Conservation (phyloP, 2,113 vertebrate genomes). For the Corvus hawaiiensis region DNA sequence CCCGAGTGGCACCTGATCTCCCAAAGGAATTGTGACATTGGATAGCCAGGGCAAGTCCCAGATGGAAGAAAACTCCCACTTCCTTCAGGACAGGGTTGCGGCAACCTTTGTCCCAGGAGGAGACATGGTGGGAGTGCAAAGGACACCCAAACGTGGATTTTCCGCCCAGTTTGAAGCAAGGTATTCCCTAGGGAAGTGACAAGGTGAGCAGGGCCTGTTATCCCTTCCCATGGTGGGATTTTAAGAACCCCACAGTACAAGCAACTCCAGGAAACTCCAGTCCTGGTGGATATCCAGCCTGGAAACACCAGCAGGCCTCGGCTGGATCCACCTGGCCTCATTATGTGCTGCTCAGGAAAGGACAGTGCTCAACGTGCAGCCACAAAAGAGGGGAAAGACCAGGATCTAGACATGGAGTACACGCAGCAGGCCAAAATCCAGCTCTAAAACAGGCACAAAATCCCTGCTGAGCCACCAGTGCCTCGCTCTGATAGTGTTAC, state of each 20-base stretch:
- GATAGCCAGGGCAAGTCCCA: not conserved
- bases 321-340: not conserved
- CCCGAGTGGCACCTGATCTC: not conserved
- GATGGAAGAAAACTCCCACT: not conserved
- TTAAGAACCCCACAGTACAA: rapidly evolving
- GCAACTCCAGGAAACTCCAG: not conserved
- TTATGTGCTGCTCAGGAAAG: not conserved
- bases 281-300: not conserved
- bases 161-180: rapidly evolving
- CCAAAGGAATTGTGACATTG: not conserved
- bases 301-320: not conserved
- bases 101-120: not conserved
- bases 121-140: too few relatives aligned
- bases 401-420: not conserved
- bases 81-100: not conserved
- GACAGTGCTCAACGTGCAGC: rapidly evolving
- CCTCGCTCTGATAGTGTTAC: rapidly evolving
- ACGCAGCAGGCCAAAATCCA: not conserved
- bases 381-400: not conserved
- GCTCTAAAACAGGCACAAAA: rapidly evolving
- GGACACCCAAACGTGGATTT: rapidly evolving
- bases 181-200: not conserved
- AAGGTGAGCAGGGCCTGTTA: not conserved
- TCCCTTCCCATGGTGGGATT: rapidly evolving
- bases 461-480: not conserved